A percentile compares a stretch with the other conserved stretches of the same genome.
phyloP scores from a whole-genome alignment of 2,797 vertebrate species.

The Sphenodon punctatus region DNA sequence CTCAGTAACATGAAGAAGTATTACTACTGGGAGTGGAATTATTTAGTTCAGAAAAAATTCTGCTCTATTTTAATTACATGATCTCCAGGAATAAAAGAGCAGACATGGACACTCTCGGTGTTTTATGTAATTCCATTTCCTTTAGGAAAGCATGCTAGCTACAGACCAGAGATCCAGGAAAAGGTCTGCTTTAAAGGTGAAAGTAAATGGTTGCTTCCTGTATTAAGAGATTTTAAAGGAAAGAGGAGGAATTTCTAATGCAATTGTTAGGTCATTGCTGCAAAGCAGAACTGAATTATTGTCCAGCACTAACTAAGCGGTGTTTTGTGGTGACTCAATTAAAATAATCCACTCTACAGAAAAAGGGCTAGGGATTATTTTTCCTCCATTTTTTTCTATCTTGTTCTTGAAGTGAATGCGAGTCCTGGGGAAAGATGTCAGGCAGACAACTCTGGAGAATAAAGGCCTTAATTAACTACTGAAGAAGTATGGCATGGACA shows the following conservation, averaged over 20 bases:
- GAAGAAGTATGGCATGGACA: not conserved
- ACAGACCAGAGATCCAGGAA: not conserved
- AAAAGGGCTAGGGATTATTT: not conserved
- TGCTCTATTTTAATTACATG: conserved; percentile 58
- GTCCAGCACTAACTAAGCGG: conserved; percentile 14
- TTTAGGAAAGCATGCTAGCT: not conserved
- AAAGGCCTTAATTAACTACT: conserved; percentile 13
- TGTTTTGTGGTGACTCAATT: not conserved
- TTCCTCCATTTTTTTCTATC: not conserved
- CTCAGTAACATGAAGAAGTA: conserved; percentile 53
- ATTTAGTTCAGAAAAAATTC: conserved; percentile 41
- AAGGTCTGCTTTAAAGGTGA: not conserved
- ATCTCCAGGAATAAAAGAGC: conserved; percentile 46
- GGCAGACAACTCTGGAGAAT: conserved; percentile 1
- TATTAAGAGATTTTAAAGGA: not conserved
- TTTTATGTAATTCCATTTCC: conserved; percentile 1
- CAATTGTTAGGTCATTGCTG: not conserved
- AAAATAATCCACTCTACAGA: not conserved
- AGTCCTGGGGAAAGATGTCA: not conserved
- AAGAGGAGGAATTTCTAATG: not conserved
- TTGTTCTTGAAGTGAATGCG: not conserved
- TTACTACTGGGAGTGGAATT: conserved; percentile 34
- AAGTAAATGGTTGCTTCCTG: not conserved
- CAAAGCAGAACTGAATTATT: not conserved
- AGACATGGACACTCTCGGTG: conserved; percentile 10